phyloP scores from a whole-genome alignment of 2,113 vertebrate genomes.

The Onychostoma macrolepis region DNA sequence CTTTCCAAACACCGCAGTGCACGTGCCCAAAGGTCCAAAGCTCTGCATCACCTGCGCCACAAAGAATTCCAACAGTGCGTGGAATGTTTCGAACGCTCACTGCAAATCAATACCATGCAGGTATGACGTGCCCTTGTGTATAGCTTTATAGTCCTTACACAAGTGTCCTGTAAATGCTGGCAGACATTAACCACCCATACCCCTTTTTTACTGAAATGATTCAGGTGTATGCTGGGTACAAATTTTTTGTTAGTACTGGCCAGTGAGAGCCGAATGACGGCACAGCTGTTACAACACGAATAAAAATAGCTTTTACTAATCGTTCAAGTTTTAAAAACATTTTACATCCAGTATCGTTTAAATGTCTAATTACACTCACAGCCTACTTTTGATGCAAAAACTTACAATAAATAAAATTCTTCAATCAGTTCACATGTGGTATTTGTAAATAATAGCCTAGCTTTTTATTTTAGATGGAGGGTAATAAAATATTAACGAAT shows the following conservation, averaged over 20 bases:
- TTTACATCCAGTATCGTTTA: background rate
- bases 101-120: conserved; percentile 91
- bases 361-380: background rate
- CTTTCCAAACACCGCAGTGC: conserved; percentile 87
- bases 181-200: background rate
- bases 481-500: background rate
- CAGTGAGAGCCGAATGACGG: background rate
- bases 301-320: background rate
- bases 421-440: background rate
- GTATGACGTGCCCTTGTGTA: conserved; percentile 64
- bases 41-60: conserved; percentile 87
- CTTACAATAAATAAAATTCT: background rate
- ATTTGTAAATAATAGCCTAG: no score
- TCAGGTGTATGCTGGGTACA: background rate
- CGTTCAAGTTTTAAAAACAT: background rate
- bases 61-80: conserved; percentile 84
- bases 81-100: conserved; percentile 88
- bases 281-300: background rate
- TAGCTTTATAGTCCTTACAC: background rate
- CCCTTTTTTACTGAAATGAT: background rate
- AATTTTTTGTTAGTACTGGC: background rate
- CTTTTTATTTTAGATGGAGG: no score
- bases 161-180: background rate
- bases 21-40: conserved; percentile 92
- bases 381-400: background rate